Base-by-base conservation (phyloP, 2,113 vertebrate genomes). In the Cephalopholis sonnerati region DNA sequence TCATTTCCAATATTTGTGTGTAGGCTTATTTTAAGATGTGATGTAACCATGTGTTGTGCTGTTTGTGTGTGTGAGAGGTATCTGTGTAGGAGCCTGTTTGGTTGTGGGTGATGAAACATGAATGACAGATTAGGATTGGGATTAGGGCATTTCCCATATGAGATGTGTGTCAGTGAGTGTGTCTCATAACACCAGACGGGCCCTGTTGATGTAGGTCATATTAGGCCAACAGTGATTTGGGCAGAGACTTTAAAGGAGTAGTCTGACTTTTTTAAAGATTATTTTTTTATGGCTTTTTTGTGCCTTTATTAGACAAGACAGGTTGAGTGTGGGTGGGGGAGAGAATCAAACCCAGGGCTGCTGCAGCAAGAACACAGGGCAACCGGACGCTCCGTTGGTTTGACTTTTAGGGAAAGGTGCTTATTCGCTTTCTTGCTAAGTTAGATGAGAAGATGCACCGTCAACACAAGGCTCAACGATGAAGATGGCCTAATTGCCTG, bases 1-100 rank as follows among this genome's bases (percentile, higher is more conserved):
- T 90, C 85, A 82, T 85, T 58, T 82, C 2, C 7, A 54, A 77
- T 83, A 74, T 80, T 68, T 75, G 58, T 79, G 71, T 63, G 57
- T 25, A 7, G 50, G 46, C 22, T 77, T 80, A 77, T 74, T 87
- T 87, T 74, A 36, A 74, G 84, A 72, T 69, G 58, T 85, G 85
- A 85, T 87, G 77, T 61, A 85, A 85, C 72, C 54, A 1, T 63
- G 59, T 13, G 32, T 59, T 16, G 24, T 24, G 48, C 48, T 12
- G 39, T 64, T 70, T 71, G 32, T 32, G 68, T 24, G 63, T 63
- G 72, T 11, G 46, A 24, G 79, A n/a, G 51, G 65, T 68, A 5
- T 55, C 24, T 25, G 74, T 65, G 82, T 73, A 25, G 64, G 62
- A 27, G 53, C 20, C 27, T 15, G 44, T 81, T 76, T 44, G 64